Evolutionary conservation across 2,797 vertebrate genomes (phyloP), one percentile per base, ranked within the genome.

Genomic region (Graptemys geographica): DNA sequence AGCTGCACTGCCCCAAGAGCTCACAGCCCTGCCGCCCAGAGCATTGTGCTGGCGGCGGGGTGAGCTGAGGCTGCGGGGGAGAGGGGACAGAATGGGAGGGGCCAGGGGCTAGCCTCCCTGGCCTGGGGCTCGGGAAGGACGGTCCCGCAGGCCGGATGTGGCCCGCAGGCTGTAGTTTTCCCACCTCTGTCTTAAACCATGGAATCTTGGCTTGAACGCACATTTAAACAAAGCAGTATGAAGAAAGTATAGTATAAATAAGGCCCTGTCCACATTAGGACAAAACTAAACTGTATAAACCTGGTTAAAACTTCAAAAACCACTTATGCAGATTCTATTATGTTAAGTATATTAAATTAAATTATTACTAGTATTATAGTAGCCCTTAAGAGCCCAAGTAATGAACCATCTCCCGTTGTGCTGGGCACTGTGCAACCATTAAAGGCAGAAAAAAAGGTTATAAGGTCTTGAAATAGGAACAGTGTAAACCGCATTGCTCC

Each of bases 251-350:
- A 80, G 10, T 0, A 41, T 28, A 79, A 37, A 52, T 74, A 44
- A 9, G 23, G 4, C 78, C 55, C 55, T n/a, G 19, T 52, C 37
- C 7, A 0, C 0, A 0, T 69, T 69, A 52, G 47, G 59, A 21
- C 52, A 11, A 53, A 87, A 44, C 44, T 49, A 78, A 78, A 78
- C 44, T 47, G 44, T 7, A 10, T 28, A 78, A 25, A 41, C 9
- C 19, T 41, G 65, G 12, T 33, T 62, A 62, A 62, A 33, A 5
- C 16, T n/a, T 65, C 62, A n/a, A n/a, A 62, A 57, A 33, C 13
- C 59, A 33, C 59, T 62, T 62, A n/a, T n/a, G n/a, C n/a, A n/a
- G n/a, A n/a, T n/a, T n/a, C n/a, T n/a, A n/a, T n/a, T n/a, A n/a
- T n/a, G n/a, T n/a, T n/a, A 4, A 6, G 74, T 0, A 72, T 86